phyloP scores from a whole-genome alignment of 2,797 vertebrate genomes.

The Acipenser oxyrinchus region DNA sequence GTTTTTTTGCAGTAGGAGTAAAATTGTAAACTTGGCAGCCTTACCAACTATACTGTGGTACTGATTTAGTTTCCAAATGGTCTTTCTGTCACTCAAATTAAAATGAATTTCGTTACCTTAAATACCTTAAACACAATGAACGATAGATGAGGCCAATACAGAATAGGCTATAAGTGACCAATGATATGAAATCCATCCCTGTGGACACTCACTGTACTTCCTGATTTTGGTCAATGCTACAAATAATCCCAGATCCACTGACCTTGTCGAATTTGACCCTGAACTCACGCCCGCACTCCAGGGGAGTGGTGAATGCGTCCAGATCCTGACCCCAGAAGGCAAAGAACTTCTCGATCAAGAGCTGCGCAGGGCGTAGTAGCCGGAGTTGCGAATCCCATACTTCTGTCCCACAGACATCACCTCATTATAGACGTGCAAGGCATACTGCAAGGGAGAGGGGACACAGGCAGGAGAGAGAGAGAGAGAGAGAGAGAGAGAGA shows the following conservation, averaged over 20 bases:
- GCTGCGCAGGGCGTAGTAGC: conserved; percentile 91
- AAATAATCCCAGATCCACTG: conserved; percentile 7
- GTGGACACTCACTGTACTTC: too few relatives aligned
- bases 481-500: background rate
- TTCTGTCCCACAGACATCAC: conserved; percentile 97
- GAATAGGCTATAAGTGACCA: too few relatives aligned
- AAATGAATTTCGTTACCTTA: too few relatives aligned
- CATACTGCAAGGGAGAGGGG: conserved; percentile 63
- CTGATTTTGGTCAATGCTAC: too few relatives aligned
- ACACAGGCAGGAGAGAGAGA: background rate
- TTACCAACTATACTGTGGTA: too few relatives aligned
- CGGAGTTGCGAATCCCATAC: conserved; percentile 89
- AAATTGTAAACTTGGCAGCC: too few relatives aligned
- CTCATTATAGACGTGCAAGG: conserved; percentile 94
- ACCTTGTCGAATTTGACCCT: conserved; percentile 96
- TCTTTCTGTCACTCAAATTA: too few relatives aligned
- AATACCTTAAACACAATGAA: too few relatives aligned
- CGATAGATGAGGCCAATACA: too few relatives aligned
- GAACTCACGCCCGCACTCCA: conserved; percentile 94
- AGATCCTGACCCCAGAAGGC: conserved; percentile 98
- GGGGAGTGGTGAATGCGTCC: conserved; percentile 86
- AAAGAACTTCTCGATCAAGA: conserved; percentile 95
- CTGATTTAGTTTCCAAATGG: too few relatives aligned
- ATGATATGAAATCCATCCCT: too few relatives aligned
- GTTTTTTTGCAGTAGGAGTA: too few relatives aligned